Percentiles rank a stretch among this genome's conserved stretches.
Conservation (phyloP, 1,140 invertebrate species). For the Apis laboriosa region DNA sequence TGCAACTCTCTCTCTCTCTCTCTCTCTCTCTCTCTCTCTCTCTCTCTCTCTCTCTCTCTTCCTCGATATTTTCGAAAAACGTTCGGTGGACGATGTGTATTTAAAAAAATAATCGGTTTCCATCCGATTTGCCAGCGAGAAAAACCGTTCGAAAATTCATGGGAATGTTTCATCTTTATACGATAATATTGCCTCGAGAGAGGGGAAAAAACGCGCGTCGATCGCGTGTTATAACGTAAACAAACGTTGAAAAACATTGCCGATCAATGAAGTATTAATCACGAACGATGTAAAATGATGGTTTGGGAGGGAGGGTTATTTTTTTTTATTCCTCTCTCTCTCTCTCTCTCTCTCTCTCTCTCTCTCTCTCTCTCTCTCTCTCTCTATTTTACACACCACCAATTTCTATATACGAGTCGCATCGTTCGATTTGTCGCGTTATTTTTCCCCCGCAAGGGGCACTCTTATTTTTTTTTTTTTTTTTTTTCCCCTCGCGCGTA, state of each 20-base stretch:
- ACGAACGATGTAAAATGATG: not conserved
- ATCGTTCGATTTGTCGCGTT: not conserved
- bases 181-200: not conserved
- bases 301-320: not conserved
- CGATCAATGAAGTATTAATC: not conserved
- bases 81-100: not conserved
- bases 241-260: not conserved
- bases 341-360: no score
- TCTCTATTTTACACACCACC: not conserved
- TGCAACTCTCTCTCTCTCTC: no score
- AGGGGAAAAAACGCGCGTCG: no score
- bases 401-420: not conserved
- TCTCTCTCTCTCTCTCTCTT: no score
- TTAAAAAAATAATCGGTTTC: not conserved
- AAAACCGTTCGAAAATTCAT: not conserved
- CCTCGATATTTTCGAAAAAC: no score
- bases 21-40: no score
- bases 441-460: not conserved
- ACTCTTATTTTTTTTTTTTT: slow-evolving; percentile 27
- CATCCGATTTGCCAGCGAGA: not conserved
- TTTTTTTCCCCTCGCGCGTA: not conserved
- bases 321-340: not conserved
- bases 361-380: no score
- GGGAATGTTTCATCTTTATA: not conserved
- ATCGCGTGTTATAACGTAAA: not conserved